Base-by-base conservation (phyloP, 2,888 invertebrate genomes). In the Eupithecia centaureata region DNA sequence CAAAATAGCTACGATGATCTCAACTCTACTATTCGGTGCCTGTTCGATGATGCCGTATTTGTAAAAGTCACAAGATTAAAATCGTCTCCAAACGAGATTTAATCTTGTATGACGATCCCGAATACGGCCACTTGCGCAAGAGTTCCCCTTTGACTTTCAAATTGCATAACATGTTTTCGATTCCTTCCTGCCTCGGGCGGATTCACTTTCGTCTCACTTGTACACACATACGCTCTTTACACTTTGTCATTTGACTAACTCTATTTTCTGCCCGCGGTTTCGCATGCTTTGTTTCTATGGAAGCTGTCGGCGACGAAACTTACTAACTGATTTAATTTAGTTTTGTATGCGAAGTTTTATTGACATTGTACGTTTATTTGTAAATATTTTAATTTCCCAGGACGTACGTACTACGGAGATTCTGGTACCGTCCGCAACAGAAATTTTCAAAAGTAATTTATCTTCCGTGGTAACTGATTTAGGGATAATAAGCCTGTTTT, bases 81-180 rank as follows among this genome's bases (percentile, higher is more conserved):
- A 30, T 57, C 57, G 57, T 57, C 56, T 57, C 27, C 38, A 32
- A 56, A 65, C 42, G 38, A 56, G 38, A 18, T 47, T 38, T 54
- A 73, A 77, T 74, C 70, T 72, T 72, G 72, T 70, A 71, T 61
- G 70, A 68, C 68, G 65, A 76, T 77, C 81, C 78, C 69, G 74
- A 71, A 74, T 70, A 75, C 73, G 75, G 74, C 72, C 70, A 64
- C 78, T 90, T 88, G 83, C 84, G 86, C 82, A 89, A 90, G 78
- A 84, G 84, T 82, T 84, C 83, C 85, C 85, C 85, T 84, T 86
- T 83, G 80, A 81, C 87, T 87, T 87, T 85, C 84, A 80, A 83
- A 79, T 91, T 90, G 80, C 85, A 79, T 86, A 91, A 91, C 75
- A 72, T 78, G 86, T 86, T 89, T 87, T 87, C 86, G 88, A 88